Percentiles rank a stretch among this genome's conserved stretches.
Conservation (phyloP, 2,113 vertebrate species). For the Cygnus atratus region DNA sequence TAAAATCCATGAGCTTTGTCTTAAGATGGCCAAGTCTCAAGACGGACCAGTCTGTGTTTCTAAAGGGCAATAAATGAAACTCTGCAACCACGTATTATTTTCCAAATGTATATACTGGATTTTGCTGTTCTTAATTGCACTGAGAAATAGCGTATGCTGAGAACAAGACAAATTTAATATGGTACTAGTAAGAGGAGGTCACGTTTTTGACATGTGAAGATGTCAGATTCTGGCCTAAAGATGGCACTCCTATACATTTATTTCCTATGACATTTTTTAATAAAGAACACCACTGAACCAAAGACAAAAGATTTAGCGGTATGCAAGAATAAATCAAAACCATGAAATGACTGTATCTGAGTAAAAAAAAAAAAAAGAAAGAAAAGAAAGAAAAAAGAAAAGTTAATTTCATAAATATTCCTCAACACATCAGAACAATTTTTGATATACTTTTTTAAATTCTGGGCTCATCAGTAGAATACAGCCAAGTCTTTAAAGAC, state of each 20-base stretch:
- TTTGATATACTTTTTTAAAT: background rate
- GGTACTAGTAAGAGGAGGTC: background rate
- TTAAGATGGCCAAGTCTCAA: background rate
- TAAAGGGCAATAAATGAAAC: background rate
- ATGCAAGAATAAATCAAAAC: background rate
- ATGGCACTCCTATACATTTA: background rate
- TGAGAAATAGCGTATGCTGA: background rate
- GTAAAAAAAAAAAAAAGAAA: too few relatives aligned
- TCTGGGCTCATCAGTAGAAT: background rate
- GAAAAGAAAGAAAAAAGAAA: too few relatives aligned
- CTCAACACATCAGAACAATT: background rate
- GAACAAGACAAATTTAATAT: background rate
- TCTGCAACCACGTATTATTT: rapidly evolving
- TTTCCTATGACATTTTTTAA: background rate
- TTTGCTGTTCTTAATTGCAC: background rate
- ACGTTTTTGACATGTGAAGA: background rate
- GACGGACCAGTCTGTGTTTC: background rate
- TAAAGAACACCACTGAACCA: background rate
- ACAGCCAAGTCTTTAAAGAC: background rate
- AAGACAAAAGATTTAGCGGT: background rate
- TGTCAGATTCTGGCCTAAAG: background rate
- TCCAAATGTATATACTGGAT: background rate
- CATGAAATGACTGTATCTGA: background rate
- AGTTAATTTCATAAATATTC: background rate
- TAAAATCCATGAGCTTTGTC: background rate